Percentiles rank a stretch among this genome's conserved stretches.
phyloP scores from a whole-genome alignment of 2,888 invertebrate genomes.

The Dioctria rufipes region DNA sequence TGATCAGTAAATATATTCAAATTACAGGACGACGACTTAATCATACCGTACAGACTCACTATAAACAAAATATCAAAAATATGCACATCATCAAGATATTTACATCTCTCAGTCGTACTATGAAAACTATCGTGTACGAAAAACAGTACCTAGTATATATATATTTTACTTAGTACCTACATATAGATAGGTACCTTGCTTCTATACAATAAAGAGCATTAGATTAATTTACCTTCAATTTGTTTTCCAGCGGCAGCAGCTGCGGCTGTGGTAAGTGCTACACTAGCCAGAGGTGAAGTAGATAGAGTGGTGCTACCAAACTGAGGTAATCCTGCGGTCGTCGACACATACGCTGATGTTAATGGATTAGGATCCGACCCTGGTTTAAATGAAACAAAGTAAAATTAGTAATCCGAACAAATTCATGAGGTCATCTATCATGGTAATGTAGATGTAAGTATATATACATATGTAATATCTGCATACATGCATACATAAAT shows the following conservation, averaged over 20 bases:
- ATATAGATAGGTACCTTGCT: no score
- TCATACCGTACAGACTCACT: no score
- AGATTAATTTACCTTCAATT: slow-evolving; percentile 81
- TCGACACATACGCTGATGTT: slow-evolving; percentile 76
- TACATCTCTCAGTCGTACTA: slow-evolving; percentile 5
- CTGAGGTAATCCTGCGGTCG: slow-evolving; percentile 73
- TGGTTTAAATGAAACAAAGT: slow-evolving; percentile 58
- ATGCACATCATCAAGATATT: slow-evolving; percentile 35
- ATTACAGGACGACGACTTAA: no score
- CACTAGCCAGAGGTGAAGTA: slow-evolving; percentile 75
- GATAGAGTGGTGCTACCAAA: slow-evolving; percentile 77
- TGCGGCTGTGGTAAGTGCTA: slow-evolving; percentile 82
- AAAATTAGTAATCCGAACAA: slow-evolving; percentile 45
- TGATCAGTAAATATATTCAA: no score
- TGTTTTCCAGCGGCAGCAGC: slow-evolving; percentile 91
- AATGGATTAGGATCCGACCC: slow-evolving; percentile 73
- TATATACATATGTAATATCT: not conserved
- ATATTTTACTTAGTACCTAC: no score
- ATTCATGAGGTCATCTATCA: slow-evolving; percentile 50
- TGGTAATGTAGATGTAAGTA: not conserved
- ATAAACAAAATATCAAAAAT: slow-evolving; percentile 35
- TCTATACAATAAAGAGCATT: slow-evolving; percentile 23
- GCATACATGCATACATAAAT: no score
- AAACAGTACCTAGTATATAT: slow-evolving; percentile 1
- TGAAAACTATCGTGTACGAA: not conserved